Base-by-base conservation (phyloP, 2,888 invertebrate species). In the Drosophila kambysellisi region DNA sequence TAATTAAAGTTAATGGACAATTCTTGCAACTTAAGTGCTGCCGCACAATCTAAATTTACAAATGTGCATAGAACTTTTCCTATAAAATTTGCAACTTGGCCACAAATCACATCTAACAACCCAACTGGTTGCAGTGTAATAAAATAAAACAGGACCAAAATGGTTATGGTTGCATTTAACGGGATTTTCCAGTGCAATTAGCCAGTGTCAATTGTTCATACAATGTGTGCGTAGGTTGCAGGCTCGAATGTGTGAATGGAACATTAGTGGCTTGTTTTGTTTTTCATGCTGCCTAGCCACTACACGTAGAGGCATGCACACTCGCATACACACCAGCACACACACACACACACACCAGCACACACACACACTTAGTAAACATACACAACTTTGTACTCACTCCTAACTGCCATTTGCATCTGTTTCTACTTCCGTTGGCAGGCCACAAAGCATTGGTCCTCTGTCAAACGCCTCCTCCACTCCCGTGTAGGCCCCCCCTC, bases 391-490 rank as follows among this genome's bases (percentile, higher is more conserved):
- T 37, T 39, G 53, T 29, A 52, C 57, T 35, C 57, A 30, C 48
- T 60, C 6, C 60, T 64, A 76, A 81, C 81, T 85, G 88, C 79
- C 78, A 82, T 74, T 84, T 84, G 82, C 84, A 85, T 88, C 84
- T 85, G 84, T 81, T 85, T 87, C 85, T 76, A 84, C 79, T 85
- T 85, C 84, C 85, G 84, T 72, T 84, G 64, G 81, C 82, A 65
- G 84, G 80, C 83, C 84, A 70, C 82, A 84, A 72, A 70, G 81
- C 79, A 70, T 63, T 51, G 64, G 57, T 46, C 56, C 53, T 54
- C 63, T 51, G 58, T 67, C 64, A 70, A 61, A 51, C 57, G 37
- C n/a, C 48, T 6, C 33, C 57, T 15, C 62, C 8, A 37, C 7
- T 30, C 46, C 41, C 1, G 11, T 54, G 35, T 37, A 25, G 43